A percentile compares a stretch with the other conserved stretches of the same genome.
These are phyloP conservation scores for Spongia lamella DNA, from an alignment of 37 sponge, comb jelly and placozoan genomes.

Conservation along the genomic window DNA sequence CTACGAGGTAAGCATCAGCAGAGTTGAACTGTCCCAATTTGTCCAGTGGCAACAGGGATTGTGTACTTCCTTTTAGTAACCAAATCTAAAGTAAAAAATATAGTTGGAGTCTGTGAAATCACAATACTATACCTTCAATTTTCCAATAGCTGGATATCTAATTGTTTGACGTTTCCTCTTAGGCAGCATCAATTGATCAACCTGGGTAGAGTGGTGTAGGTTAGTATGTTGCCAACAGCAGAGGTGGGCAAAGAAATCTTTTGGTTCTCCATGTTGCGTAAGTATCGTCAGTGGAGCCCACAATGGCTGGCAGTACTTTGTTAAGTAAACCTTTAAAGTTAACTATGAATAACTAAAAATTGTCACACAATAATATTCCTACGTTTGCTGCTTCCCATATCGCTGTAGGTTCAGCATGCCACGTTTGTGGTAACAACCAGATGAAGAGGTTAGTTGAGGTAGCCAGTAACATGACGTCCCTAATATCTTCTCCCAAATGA, in stretches of 20 bases:
- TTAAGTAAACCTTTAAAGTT: slow-evolving; percentile 23
- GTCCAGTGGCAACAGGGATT: slow-evolving; percentile 19
- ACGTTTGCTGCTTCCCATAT: no score
- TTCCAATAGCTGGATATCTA: slow-evolving; percentile 31
- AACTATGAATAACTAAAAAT: neutral
- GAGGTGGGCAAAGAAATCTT: slow-evolving; percentile 33
- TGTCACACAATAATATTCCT: no score
- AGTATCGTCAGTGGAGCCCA: slow-evolving; percentile 53
- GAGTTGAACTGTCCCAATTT: slow-evolving; percentile 47
- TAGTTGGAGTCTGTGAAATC: no score
- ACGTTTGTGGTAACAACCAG: no score
- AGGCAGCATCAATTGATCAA: slow-evolving; percentile 27
- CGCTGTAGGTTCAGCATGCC: no score
- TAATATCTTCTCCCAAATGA: no score
- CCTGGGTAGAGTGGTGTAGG: slow-evolving; percentile 13
- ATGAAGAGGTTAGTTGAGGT: no score
- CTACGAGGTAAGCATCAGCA: slow-evolving; percentile 24
- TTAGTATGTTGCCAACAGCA: slow-evolving; percentile 44
- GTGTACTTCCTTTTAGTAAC: slow-evolving; percentile 6
- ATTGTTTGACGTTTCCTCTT: neutral
- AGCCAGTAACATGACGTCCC: no score
- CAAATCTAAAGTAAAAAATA: slow-evolving; percentile 6
- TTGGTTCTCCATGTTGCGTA: slow-evolving; percentile 50
- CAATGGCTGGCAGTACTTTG: slow-evolving; percentile 24
- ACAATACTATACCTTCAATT: slow-evolving; percentile 32